Base-by-base conservation (phyloP, 2,888 invertebrate species). In the Rhabditophanes sp. region DNA sequence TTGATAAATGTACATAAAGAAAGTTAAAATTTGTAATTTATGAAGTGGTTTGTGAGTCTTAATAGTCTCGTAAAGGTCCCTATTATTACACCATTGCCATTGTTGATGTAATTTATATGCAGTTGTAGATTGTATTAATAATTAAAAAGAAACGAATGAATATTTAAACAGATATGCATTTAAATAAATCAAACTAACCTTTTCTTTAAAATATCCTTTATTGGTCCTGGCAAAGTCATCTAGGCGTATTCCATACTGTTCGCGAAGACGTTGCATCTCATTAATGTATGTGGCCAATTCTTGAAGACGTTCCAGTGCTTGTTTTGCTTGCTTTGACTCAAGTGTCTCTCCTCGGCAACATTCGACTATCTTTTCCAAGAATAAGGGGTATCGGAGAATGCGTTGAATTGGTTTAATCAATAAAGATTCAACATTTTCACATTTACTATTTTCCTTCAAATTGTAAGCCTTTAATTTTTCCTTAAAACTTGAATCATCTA, bases 401-500 rank as follows among this genome's bases (percentile, higher is more conserved):
- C 58, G 34, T 30, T 58, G 58, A n/a, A 58, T 48, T 1, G 58
- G 58, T 17, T 50, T 52, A 21, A 58, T 58, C 55, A 55, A 48
- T 21, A 46, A 25, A 2, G 51, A 51, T 32, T 57, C 54, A 25
- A 38, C 28, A 25, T 33, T 32, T 14, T 40, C 33, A n/a, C 26
- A 38, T 18, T 45, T n/a, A n/a, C n/a, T n/a, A n/a, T n/a, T n/a
- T n/a, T n/a, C n/a, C n/a, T n/a, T n/a, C n/a, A n/a, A n/a, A n/a
- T n/a, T n/a, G n/a, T n/a, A n/a, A n/a, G n/a, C n/a, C n/a, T n/a
- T n/a, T n/a, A n/a, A n/a, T n/a, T n/a, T n/a, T n/a, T n/a, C n/a
- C n/a, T n/a, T n/a, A n/a, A n/a, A n/a, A n/a, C n/a, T n/a, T n/a
- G n/a, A n/a, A n/a, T n/a, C n/a, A n/a, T n/a, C n/a, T n/a, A n/a